These are phyloP conservation scores for Idaea dimidiata DNA, from an alignment of 2,888 invertebrate genomes.

Conservation along the genomic window DNA sequence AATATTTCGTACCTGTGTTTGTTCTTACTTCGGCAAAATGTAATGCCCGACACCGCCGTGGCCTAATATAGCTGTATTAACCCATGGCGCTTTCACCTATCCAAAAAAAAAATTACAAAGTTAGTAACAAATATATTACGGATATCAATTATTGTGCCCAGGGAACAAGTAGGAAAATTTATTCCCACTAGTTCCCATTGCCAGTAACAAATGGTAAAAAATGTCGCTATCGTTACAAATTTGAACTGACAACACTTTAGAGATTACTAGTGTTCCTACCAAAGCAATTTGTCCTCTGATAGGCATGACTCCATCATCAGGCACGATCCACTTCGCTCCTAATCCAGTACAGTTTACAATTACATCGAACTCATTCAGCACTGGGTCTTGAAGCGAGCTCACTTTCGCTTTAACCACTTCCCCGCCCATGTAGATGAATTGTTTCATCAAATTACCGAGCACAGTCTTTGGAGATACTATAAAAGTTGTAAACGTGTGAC, in stretches of 20 bases:
- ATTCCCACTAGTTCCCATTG: too few relatives aligned
- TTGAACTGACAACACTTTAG: too few relatives aligned
- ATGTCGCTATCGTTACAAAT: too few relatives aligned
- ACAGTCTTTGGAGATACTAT: slow-evolving; percentile 83
- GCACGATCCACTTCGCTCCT: slow-evolving; percentile 81
- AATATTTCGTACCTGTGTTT: neutral
- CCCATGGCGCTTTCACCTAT: slow-evolving; percentile 85
- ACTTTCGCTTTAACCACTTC: slow-evolving; percentile 60
- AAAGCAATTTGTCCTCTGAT: slow-evolving; percentile 88
- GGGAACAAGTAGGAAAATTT: too few relatives aligned
- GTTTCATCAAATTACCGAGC: slow-evolving; percentile 84
- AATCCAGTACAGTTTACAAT: slow-evolving; percentile 91
- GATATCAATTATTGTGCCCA: too few relatives aligned
- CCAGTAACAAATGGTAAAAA: too few relatives aligned
- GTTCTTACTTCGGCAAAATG: slow-evolving; percentile 88
- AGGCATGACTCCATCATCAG: slow-evolving; percentile 82
- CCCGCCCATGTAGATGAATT: slow-evolving; percentile 83
- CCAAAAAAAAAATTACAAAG: slow-evolving; percentile 16
- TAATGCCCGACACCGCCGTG: slow-evolving; percentile 82
- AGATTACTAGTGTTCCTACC: slow-evolving; percentile 66
- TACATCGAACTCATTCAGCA: slow-evolving; percentile 82
- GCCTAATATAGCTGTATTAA: slow-evolving; percentile 80
- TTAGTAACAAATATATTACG: neutral
- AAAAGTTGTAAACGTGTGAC: slow-evolving; percentile 84
- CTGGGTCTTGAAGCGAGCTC: slow-evolving; percentile 51